Conservation (phyloP, 2,113 vertebrate species). For the Gyps fulvus region DNA sequence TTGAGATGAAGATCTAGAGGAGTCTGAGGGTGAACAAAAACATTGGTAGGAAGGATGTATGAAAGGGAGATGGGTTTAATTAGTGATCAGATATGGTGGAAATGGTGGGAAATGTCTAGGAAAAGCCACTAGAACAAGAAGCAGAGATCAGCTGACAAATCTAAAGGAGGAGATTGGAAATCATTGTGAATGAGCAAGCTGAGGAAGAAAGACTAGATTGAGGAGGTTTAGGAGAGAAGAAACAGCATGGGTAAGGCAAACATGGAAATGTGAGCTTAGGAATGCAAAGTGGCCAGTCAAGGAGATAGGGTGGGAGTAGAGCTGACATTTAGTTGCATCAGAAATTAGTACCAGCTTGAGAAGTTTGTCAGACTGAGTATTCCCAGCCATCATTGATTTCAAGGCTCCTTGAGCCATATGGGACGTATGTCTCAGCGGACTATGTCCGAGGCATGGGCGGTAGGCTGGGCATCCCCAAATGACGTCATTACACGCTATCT, state of each 20-base stretch:
- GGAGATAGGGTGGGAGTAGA: not conserved
- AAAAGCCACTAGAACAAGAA: not conserved
- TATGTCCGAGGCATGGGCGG: not conserved
- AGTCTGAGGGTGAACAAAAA: not conserved
- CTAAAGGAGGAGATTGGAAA: not conserved
- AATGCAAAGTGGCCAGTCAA: not conserved
- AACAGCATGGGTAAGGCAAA: not conserved
- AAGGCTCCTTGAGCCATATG: not conserved
- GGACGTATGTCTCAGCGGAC: not conserved
- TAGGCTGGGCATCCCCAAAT: not conserved
- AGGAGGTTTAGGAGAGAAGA: not conserved
- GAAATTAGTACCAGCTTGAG: not conserved
- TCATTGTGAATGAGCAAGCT: not conserved
- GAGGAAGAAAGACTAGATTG: not conserved
- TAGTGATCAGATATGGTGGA: not conserved
- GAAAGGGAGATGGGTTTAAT: not conserved
- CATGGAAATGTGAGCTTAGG: not conserved
- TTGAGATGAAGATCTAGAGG: not conserved
- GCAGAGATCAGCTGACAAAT: not conserved
- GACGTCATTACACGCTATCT: not conserved
- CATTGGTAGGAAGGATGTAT: not conserved
- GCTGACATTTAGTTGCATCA: not conserved
- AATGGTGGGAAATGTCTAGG: not conserved
- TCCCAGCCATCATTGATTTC: not conserved
- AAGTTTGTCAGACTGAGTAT: not conserved